These are phyloP conservation scores for Cydia pomonella DNA, from an alignment of 1,140 invertebrate genomes.

Conservation along the genomic window DNA sequence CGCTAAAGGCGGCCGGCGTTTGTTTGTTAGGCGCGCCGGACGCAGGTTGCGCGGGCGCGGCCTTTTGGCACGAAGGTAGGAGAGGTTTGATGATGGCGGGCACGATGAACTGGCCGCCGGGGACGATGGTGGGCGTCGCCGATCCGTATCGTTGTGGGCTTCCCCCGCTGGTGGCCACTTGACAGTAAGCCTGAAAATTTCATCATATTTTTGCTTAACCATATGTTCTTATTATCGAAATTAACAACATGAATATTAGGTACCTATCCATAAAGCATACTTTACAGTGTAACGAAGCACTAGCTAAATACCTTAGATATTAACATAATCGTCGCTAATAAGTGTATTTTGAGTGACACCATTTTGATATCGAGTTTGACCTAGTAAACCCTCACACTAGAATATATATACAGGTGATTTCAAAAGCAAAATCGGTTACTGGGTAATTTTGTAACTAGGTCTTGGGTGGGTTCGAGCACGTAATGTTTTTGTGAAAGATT, in stretches of 20 bases:
- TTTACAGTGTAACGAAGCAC: neutral
- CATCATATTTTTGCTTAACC: neutral
- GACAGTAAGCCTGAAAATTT: neutral
- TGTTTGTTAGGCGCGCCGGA: slow-evolving; percentile 35
- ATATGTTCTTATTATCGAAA: neutral
- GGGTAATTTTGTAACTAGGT: slow-evolving; percentile 42
- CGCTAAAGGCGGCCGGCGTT: neutral
- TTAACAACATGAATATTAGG: neutral
- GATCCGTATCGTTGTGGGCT: neutral
- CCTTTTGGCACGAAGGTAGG: slow-evolving; percentile 36
- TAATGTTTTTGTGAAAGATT: slow-evolving; percentile 35
- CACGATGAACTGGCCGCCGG: slow-evolving; percentile 51
- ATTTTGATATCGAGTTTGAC: slow-evolving; percentile 24
- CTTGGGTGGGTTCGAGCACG: slow-evolving; percentile 40
- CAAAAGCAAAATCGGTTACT: slow-evolving; percentile 58
- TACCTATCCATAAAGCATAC: neutral
- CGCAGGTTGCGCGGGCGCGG: slow-evolving; percentile 34
- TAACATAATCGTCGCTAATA: slow-evolving; percentile 7
- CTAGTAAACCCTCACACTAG: slow-evolving; percentile 32
- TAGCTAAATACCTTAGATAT: slow-evolving; percentile 15
- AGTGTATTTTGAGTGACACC: neutral
- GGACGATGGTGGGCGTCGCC: slow-evolving; percentile 44
- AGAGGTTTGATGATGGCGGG: slow-evolving; percentile 53
- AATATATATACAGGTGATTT: slow-evolving; percentile 63
- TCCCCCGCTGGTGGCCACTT: neutral